Evolutionary conservation across 1,140 invertebrate genomes (phyloP).

Genomic region (Bombus balteatus): DNA sequence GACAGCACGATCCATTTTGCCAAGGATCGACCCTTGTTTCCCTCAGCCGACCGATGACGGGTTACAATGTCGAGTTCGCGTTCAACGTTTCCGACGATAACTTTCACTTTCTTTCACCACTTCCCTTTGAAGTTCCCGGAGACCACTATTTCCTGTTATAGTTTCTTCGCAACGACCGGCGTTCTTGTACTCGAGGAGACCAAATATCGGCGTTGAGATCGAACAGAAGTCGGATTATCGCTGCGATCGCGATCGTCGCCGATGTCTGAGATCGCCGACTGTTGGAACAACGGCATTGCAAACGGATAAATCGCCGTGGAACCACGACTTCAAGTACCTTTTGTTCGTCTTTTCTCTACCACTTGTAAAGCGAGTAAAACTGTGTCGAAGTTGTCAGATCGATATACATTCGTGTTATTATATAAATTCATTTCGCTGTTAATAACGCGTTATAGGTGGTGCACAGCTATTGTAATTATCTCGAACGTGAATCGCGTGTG

Average conservation of each 20-base stretch:
- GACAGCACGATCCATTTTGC: neutral
- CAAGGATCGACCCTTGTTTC: slow-evolving; percentile 4
- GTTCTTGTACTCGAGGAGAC: neutral
- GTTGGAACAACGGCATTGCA: slow-evolving; percentile 18
- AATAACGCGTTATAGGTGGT: too few species aligned
- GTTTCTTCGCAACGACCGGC: slow-evolving; percentile 20
- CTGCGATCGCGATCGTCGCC: slow-evolving; percentile 46
- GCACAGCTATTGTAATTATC: neutral
- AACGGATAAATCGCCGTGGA: slow-evolving; percentile 38
- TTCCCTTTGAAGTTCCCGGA: slow-evolving; percentile 27
- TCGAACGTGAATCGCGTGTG: neutral
- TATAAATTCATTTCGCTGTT: neutral
- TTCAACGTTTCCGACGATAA: slow-evolving; percentile 20
- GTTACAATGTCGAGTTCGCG: slow-evolving; percentile 29
- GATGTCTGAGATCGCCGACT: slow-evolving; percentile 3
- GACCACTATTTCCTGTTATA: slow-evolving; percentile 34
- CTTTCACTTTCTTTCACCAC: slow-evolving; percentile 34
- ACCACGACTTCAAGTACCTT: slow-evolving; percentile 15
- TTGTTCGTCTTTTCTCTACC: neutral
- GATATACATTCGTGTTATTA: too few species aligned
- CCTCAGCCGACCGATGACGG: neutral
- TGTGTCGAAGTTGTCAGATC: neutral
- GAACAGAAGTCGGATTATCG: slow-evolving; percentile 50
- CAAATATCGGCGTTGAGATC: slow-evolving; percentile 26
- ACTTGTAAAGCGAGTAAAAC: neutral